A percentile compares a stretch with the other conserved stretches of the same genome.
These are phyloP conservation scores for Theretra japonica DNA, from an alignment of 2,888 invertebrate genomes.

Conservation along the genomic window DNA sequence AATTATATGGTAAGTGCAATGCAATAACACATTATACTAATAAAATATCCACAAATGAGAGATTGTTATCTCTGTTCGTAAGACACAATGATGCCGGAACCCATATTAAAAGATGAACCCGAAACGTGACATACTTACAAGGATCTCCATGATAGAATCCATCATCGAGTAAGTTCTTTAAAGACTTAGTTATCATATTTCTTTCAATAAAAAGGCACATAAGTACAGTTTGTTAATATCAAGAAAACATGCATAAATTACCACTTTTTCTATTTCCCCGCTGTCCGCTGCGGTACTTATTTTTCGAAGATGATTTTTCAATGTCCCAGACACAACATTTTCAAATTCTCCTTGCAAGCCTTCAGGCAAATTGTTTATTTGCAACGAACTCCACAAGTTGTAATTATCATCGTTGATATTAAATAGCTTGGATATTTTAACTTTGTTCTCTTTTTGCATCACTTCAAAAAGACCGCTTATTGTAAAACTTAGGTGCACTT, in stretches of 20 bases:
- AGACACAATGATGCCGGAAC: too few species aligned
- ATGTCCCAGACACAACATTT: slow-evolving; percentile 47
- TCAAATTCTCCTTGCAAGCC: slow-evolving; percentile 48
- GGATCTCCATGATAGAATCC: too few species aligned
- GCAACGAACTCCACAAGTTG: slow-evolving; percentile 58
- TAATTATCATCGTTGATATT: slow-evolving; percentile 53
- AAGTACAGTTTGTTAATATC: neutral
- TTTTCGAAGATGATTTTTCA: slow-evolving; percentile 44
- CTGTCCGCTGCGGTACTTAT: slow-evolving; percentile 31
- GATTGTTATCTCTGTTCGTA: too few species aligned
- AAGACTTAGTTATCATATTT: neutral
- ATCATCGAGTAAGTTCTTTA: too few species aligned
- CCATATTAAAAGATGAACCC: too few species aligned
- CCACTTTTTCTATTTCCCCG: slow-evolving; percentile 48
- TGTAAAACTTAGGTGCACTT: slow-evolving; percentile 54
- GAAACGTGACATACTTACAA: too few species aligned
- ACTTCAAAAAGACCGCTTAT: slow-evolving; percentile 57
- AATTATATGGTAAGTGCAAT: too few species aligned
- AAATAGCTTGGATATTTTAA: slow-evolving; percentile 55
- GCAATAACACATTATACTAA: too few species aligned
- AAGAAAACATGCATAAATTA: slow-evolving; percentile 37
- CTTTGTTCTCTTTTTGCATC: slow-evolving; percentile 58
- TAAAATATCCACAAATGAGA: too few species aligned
- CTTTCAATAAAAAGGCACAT: neutral
- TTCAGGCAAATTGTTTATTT: slow-evolving; percentile 56